Evolutionary conservation across 2,797 vertebrate genomes (phyloP).

Genomic region (Synanceia verrucosa): DNA sequence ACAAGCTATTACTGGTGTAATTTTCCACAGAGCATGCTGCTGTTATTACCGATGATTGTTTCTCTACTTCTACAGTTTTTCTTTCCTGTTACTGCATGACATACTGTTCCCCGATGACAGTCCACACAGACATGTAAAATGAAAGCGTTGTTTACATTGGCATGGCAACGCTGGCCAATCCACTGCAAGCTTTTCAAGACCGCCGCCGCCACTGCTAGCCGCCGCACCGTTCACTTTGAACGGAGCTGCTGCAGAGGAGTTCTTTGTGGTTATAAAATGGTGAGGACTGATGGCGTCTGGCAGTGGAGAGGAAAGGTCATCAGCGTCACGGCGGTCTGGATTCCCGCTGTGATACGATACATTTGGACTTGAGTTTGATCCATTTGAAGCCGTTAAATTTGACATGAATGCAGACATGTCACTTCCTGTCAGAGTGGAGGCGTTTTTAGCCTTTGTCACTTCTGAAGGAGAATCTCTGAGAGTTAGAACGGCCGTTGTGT

Average conservation of each 20-base stretch:
- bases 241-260: slow-evolving; percentile 1
- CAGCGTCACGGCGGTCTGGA: background rate
- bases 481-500: slow-evolving; percentile 2
- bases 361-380: background rate
- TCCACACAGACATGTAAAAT: slow-evolving; percentile 83
- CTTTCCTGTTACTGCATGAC: slow-evolving; percentile 72
- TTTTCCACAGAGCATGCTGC: slow-evolving; percentile 6
- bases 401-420: background rate
- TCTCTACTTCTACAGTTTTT: slow-evolving; percentile 70
- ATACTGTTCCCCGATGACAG: slow-evolving; percentile 86
- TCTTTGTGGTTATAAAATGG: slow-evolving; percentile 50
- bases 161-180: slow-evolving; percentile 64
- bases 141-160: slow-evolving; percentile 78
- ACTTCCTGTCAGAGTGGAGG: background rate
- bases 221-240: background rate
- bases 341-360: slow-evolving; percentile 25
- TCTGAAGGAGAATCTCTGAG: background rate
- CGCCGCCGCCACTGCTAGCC: background rate
- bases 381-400: background rate
- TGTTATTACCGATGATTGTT: slow-evolving; percentile 15
- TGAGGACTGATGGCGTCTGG: slow-evolving; percentile 10
- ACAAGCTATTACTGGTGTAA: background rate
- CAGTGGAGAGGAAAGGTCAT: background rate
- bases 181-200: slow-evolving; percentile 19
- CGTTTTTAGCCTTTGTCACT: slow-evolving; percentile 3